Evolutionary conservation across 2,888 invertebrate species (phyloP).

Genomic region (Drosophila seclusa): DNA sequence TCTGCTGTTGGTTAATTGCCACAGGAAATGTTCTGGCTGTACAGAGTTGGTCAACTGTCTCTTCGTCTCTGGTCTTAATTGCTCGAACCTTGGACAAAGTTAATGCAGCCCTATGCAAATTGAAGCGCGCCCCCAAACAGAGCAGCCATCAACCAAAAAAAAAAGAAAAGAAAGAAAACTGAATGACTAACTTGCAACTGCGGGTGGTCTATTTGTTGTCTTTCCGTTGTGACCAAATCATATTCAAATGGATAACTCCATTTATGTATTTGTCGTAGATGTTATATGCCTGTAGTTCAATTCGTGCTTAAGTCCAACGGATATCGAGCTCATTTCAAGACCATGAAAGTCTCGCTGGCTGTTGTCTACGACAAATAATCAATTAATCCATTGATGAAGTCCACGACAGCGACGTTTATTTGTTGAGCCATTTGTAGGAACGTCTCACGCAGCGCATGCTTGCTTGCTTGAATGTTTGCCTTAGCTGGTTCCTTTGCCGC

Average conservation of each 20-base stretch:
- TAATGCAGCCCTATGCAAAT: constrained; percentile 66
- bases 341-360: constrained; percentile 40
- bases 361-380: constrained; percentile 77
- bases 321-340: constrained; percentile 63
- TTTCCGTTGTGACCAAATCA: constrained; percentile 59
- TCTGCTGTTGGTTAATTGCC: constrained; percentile 69
- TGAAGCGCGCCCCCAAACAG: constrained; percentile 24
- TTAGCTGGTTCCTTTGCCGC: constrained; percentile 37
- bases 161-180: background rate
- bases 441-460: constrained; percentile 55
- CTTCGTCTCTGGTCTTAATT: constrained; percentile 66
- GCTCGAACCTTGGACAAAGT: constrained; percentile 72
- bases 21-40: constrained; percentile 75
- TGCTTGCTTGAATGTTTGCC: constrained; percentile 37
- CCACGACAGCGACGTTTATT: constrained; percentile 75
- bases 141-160: background rate
- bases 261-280: constrained; percentile 22
- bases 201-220: constrained; percentile 59
- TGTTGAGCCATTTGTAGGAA: constrained; percentile 71
- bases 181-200: constrained; percentile 59
- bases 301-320: constrained; percentile 56
- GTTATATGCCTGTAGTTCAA: constrained; percentile 39
- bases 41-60: constrained; percentile 73
- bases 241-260: constrained; percentile 47
- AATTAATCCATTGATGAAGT: constrained; percentile 82